These are phyloP conservation scores for Meloe dianella DNA, from an alignment of 2,888 invertebrate species.

Conservation along the genomic window DNA sequence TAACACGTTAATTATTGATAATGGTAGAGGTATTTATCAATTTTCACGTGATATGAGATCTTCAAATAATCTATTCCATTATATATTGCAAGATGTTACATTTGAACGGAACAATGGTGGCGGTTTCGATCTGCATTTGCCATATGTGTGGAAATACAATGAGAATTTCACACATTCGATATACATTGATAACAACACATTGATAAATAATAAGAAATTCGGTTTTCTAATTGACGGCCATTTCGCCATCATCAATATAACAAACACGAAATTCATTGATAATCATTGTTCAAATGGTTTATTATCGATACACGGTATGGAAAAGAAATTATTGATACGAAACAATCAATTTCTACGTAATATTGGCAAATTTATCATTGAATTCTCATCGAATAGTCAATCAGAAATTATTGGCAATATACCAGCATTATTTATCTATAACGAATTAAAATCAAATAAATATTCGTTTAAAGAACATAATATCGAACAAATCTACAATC, in stretches of 20 bases:
- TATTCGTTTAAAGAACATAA: conserved; percentile 54
- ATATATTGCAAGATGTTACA: conserved; percentile 84
- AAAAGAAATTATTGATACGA: conserved; percentile 87
- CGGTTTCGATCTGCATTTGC: conserved; percentile 87
- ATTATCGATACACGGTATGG: conserved; percentile 90
- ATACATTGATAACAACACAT: conserved; percentile 84
- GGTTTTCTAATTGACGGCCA: conserved; percentile 89
- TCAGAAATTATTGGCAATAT: conserved; percentile 90
- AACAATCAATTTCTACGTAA: conserved; percentile 82
- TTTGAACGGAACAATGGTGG: conserved; percentile 85
- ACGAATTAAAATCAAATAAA: conserved; percentile 77
- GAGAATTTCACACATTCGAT: conserved; percentile 94
- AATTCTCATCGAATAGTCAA: conserved; percentile 89
- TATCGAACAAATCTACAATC: conserved; percentile 54
- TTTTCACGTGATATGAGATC: conserved; percentile 91
- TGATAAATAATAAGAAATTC: conserved; percentile 86
- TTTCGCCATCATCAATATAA: conserved; percentile 87
- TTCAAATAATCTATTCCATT: conserved; percentile 97
- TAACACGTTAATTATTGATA: conserved; percentile 82
- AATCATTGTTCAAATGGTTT: conserved; percentile 85
- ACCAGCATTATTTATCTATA: conserved; percentile 77
- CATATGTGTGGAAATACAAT: conserved; percentile 95
- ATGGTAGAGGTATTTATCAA: conserved; percentile 86
- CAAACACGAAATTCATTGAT: conserved; percentile 81
- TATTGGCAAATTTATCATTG: conserved; percentile 80